Evolutionary conservation across 1,140 invertebrate genomes (phyloP), one percentile per base, ranked within the genome.

Genomic region (Drosophila guanche): DNA sequence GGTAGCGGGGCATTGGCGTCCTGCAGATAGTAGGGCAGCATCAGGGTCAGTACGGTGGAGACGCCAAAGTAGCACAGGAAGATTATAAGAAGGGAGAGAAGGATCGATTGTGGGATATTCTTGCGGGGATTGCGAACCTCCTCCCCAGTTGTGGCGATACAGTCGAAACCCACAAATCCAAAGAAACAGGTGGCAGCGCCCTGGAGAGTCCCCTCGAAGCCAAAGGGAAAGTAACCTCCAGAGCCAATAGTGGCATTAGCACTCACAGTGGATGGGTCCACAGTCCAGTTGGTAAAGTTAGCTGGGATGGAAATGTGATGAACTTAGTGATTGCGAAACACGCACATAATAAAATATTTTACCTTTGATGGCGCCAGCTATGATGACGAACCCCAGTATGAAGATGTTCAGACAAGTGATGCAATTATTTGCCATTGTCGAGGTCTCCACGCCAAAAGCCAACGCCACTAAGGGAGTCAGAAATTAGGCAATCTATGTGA

Each of bases 161-260:
- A 97, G 89, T 99, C 97, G 90, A 98, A 99, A 16, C 97, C 97
- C 56, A 98, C 97, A 90, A 98, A 98, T 4, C 97, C 97, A 88
- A 98, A 98, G 92, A 98, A 99, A 91, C 97, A 98, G 12, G 97
- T 96, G n/a, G 97, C 97, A 1, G 97, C 96, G 1, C 97, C 97
- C 10, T 94, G 95, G 54, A 97, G 75, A 2, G 93, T 93, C 1
- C 95, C 95, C 57, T 91, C 90, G 41, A 95, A 92, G 3, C 95
- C 95, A 76, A 92, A 95, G 0, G 95, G 95, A 22, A 95, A 93
- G 83, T 95, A 96, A 0, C 95, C 95, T 0, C 95, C 95, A 0
- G 57, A 47, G 2, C 93, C 93, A 6, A 85, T 57, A 0, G 74
- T 73, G 0, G 27, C 51, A 29, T 76, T 73, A 0, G 29, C 16